Base-by-base conservation (phyloP, 2,888 invertebrate genomes). In the Hirtodrosophila confusa region DNA sequence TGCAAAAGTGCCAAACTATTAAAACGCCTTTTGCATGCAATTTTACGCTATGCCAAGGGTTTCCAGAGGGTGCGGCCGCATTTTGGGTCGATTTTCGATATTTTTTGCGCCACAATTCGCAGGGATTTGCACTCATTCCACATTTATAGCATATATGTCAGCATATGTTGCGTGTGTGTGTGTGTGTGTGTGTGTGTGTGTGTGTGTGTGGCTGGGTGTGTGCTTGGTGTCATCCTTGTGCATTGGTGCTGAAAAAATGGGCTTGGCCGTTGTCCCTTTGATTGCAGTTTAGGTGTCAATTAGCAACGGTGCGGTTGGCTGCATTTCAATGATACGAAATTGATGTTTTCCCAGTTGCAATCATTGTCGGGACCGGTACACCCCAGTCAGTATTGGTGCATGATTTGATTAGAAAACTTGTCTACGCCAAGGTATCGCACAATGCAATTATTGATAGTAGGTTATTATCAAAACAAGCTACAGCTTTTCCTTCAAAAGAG, bases 241-340 rank as follows among this genome's bases (percentile, higher is more conserved):
- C 54, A 53, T 33, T 69, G 68, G 60, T 47, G 78, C 56, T 58
- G 75, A 72, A 75, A 17, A 78, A 69, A 70, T 77, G 73, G 78
- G 82, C 61, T 64, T 63, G 75, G 41, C 71, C 60, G 67, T 53
- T 67, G 76, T 73, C 65, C 65, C 76, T 73, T 80, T 76, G 72
- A 86, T 85, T 87, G 73, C 70, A 74, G 72, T 84, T 80, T 85
- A 88, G 85, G 88, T 88, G 88, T 80, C 87, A 88, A 88, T 85
- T 88, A 83, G 86, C 63, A 57, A 88, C 70, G 82, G 88, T 83
- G 82, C 88, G 88, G 86, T 83, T 83, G 84, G 84, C 33, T 88
- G 83, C 73, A 50, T 83, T 83, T 83, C 76, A 74, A 83, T 83
- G 74, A 39, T 55, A 33, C 45, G 23, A 54, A 72, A 51, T 77